Base-by-base conservation (phyloP, 2,888 invertebrate species). In the Escarpia spicata region DNA sequence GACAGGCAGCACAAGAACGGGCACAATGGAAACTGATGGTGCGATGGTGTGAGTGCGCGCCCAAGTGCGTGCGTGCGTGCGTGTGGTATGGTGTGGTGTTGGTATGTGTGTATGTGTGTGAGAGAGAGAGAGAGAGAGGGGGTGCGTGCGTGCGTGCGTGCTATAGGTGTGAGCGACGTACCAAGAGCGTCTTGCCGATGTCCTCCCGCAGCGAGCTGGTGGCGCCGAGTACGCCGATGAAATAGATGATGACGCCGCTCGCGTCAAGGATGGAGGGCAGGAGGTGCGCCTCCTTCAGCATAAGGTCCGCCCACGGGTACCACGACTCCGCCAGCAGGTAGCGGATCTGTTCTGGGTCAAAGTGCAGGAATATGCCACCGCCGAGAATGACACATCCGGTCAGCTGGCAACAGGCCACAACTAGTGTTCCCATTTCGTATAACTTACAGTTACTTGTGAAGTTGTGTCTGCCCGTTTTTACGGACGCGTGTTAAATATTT, bases 171-270 rank as follows among this genome's bases (percentile, higher is more conserved):
- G n/a, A 75, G 75, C 19, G 26, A 75, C 75, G 75, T 75, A 75
- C 75, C 6, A 26, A 52, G 58, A 91, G 44, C 3, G 31, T 91
- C 58, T 91, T 91, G n/a, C 58, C 19, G 52, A 91, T 91, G 52
- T 91, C 91, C 91, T 91, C 91, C 37, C 44, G 91, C n/a, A 91
- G 44, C 15, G 52, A 15, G 31, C n/a, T 52, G 4, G 91, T 91
- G n/a, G 91, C 91, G 91, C 91, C 58, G 15, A 91, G n/a, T 8
- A 91, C 91, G 37, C 91, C 91, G 52, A 44, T 58, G 45, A 44
- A 43, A 8, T 91, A 91, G 45, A 91, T 44, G 52, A 52, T 19
- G 3, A 91, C 91, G 19, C 91, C 91, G n/a, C 26, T 31, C 12
- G 31, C 45, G 91, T 52, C 58, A n/a, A 91, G 2, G 44, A 91